Percentiles rank a stretch among this genome's conserved stretches.
Evolutionary conservation across 2,888 invertebrate species (phyloP).

Genomic region (Zelleria hepariella): DNA sequence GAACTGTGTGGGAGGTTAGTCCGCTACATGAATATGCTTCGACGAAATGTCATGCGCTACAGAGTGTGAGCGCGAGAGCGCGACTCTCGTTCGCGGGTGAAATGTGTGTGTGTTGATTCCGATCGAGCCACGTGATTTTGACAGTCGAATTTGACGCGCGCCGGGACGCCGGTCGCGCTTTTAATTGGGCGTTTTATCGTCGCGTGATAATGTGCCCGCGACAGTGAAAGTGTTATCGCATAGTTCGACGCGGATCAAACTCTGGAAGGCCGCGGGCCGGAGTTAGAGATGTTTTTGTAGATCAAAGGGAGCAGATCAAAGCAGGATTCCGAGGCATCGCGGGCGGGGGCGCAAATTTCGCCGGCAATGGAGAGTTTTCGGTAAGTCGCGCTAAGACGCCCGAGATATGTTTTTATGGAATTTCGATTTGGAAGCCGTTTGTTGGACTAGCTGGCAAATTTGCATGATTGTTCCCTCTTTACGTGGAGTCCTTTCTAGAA

Average conservation of each 20-base stretch:
- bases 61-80: constrained; percentile 45
- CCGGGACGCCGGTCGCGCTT: constrained; percentile 31
- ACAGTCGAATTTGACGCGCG: constrained; percentile 35
- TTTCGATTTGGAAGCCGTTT: background rate
- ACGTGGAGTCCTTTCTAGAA: background rate
- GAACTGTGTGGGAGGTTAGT: constrained; percentile 70
- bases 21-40: constrained; percentile 60
- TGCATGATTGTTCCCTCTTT: background rate
- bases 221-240: constrained; percentile 38
- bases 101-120: constrained; percentile 37
- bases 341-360: constrained; percentile 14
- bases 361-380: constrained; percentile 49
- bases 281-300: constrained; percentile 38
- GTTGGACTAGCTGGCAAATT: background rate
- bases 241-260: background rate
- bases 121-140: constrained; percentile 62
- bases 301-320: constrained; percentile 21
- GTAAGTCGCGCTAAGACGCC: constrained; percentile 31
- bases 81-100: constrained; percentile 37
- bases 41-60: constrained; percentile 56
- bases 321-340: background rate
- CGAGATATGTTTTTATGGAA: background rate
- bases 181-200: constrained; percentile 4
- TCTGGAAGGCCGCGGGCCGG: constrained; percentile 18
- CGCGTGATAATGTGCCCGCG: constrained; percentile 23